A percentile compares a stretch with the other conserved stretches of the same genome.
These are phyloP conservation scores for Plagiodera versicolora DNA, from an alignment of 2,888 invertebrate species.

Conservation along the genomic window DNA sequence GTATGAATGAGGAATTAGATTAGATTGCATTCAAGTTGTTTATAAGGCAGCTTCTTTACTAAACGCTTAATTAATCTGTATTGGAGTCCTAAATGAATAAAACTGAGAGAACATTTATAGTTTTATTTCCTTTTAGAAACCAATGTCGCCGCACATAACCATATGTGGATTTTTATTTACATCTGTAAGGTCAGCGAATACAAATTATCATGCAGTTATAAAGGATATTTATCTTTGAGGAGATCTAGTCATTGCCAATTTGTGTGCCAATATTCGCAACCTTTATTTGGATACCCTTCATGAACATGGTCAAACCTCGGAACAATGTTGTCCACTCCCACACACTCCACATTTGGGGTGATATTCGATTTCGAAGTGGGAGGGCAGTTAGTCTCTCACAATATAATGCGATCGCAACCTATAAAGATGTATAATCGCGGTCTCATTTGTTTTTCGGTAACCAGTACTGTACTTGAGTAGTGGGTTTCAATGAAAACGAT, in stretches of 20 bases:
- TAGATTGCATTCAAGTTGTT: background rate
- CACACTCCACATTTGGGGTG: background rate
- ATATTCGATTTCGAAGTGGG: conserved; percentile 2
- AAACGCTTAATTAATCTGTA: conserved; percentile 25
- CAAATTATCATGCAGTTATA: conserved; percentile 19
- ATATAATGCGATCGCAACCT: background rate
- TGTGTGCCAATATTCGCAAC: conserved; percentile 22
- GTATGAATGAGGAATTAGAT: background rate
- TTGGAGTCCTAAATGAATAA: conserved; percentile 32
- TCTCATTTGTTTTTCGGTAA: no score
- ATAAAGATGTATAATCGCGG: no score
- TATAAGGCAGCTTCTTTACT: conserved; percentile 19
- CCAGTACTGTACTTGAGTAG: no score
- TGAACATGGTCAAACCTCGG: conserved; percentile 18
- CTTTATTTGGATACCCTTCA: conserved; percentile 23
- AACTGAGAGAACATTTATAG: conserved; percentile 26
- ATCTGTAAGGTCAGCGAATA: conserved; percentile 25
- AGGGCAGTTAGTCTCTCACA: conserved; percentile 6
- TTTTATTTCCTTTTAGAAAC: conserved; percentile 37
- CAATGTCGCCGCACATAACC: conserved; percentile 31
- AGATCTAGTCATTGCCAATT: conserved; percentile 20
- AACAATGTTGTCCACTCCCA: conserved; percentile 1
- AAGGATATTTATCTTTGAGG: conserved; percentile 15
- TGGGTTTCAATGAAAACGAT: no score
- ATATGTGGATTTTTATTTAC: conserved; percentile 33